Evolutionary conservation across 2,113 vertebrate genomes (phyloP), one percentile per base, ranked within the genome.

Genomic region (Hippocampus zosterae): DNA sequence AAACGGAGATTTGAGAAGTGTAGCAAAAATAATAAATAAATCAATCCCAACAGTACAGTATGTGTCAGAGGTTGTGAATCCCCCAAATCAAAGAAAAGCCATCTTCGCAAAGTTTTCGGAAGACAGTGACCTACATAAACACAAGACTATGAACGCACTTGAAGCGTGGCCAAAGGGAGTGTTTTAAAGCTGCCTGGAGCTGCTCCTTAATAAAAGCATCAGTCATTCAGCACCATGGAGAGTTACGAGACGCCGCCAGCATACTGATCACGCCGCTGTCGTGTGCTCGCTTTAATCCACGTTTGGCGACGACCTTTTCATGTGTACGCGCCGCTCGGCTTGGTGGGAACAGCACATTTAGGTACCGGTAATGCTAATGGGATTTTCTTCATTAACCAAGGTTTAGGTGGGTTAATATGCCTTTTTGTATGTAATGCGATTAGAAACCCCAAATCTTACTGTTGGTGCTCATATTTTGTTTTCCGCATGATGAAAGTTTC

Each of bases 171-270:
- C 67, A 77, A 57, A 71, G 59, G 62, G 61, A 71, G 73, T 46
- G 50, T 73, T 73, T 52, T 70, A 65, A 52, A 21, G 67, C 25
- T 13, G 40, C 68, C 40, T 65, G 52, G 56, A 55, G 65, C 68
- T 53, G 42, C 33, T 40, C 56, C 63, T 71, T 70, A 59, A 75
- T 73, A 67, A 79, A 79, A 52, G 59, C 55, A 68, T 75, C 70
- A 77, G 72, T 65, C 70, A 72, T 88, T 89, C 78, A 85, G 83
- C 68, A 82, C 61, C 69, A 74, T 19, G 70, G 83, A 83, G 78
- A 86, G 82, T 70, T 77, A 67, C 75, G 52, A 67, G 44, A 37
- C 70, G 61, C 55, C 44, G 25, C 71, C 33, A 19, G 72, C 77
- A 75, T 70, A 66, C 76, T 73, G 65, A 76, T 81, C 69, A 59